A percentile compares a stretch with the other conserved stretches of the same genome.
phyloP scores from a whole-genome alignment of 2,797 vertebrate genomes.

The Gymnothorax javanicus region DNA sequence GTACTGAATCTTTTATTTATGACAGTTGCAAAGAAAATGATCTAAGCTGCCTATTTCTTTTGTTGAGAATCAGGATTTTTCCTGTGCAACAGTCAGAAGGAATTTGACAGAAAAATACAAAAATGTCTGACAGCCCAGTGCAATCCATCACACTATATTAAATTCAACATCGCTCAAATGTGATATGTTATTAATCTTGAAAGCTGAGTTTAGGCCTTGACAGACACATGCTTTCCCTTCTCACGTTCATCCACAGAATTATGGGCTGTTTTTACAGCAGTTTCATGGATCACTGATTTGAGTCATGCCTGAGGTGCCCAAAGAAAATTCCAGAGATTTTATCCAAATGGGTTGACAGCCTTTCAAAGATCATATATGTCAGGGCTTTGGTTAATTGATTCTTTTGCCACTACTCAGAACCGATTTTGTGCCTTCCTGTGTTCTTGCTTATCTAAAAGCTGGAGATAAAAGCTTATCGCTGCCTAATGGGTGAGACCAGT shows the following conservation, averaged over 20 bases:
- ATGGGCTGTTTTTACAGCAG: background rate
- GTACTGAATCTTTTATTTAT: conserved; percentile 58
- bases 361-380: background rate
- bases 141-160: background rate
- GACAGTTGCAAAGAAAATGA: conserved; percentile 44
- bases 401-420: background rate
- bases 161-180: background rate
- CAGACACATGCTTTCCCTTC: background rate
- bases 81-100: background rate
- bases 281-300: background rate
- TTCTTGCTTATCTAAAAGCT: background rate
- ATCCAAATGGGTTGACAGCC: background rate
- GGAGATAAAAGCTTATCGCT: conserved; percentile 9
- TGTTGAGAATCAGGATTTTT: conserved; percentile 19
- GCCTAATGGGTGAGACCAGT: background rate
- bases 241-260: background rate
- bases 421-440: conserved; percentile 8
- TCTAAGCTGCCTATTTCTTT: conserved; percentile 27
- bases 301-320: background rate
- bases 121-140: background rate
- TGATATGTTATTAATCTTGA: background rate
- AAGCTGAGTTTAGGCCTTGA: background rate
- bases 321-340: background rate
- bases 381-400: background rate
- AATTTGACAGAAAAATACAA: background rate